Conservation (phyloP, 2,113 vertebrate species). For the Microtus ochrogaster region DNA sequence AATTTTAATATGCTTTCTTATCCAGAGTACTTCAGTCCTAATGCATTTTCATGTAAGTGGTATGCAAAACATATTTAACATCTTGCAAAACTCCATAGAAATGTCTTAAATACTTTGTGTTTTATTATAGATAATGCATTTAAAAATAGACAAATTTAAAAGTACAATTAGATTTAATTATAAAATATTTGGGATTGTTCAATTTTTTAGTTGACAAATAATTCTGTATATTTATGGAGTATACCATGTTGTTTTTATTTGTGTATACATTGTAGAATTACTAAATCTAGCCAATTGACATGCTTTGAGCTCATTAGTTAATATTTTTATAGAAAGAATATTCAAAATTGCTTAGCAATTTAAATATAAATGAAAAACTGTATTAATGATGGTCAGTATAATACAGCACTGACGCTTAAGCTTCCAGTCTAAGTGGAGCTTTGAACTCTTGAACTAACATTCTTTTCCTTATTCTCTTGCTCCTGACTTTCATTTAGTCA, state of each 20-base stretch:
- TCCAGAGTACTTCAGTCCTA: slow-evolving; percentile 11
- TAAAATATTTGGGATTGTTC: slow-evolving; percentile 1
- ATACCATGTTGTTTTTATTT: background rate
- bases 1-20: slow-evolving; percentile 49
- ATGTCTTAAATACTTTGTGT: slow-evolving; percentile 29
- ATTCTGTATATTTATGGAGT: background rate
- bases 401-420: background rate
- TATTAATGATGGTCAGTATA: background rate
- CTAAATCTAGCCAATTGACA: background rate
- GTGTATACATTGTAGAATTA: background rate
- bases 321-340: background rate
- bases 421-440: background rate
- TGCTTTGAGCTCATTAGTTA: background rate
- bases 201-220: slow-evolving; percentile 11
- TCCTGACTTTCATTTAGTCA: background rate
- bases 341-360: background rate
- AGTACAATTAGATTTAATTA: slow-evolving; percentile 47
- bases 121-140: slow-evolving; percentile 29
- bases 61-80: background rate
- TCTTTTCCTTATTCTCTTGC: background rate
- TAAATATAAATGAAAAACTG: background rate
- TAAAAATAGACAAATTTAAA: slow-evolving; percentile 30
- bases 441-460: background rate
- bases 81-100: slow-evolving; percentile 2
- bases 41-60: slow-evolving; percentile 37